Conservation (phyloP, 2,888 invertebrate genomes). For the Platynereis dumerilii region DNA sequence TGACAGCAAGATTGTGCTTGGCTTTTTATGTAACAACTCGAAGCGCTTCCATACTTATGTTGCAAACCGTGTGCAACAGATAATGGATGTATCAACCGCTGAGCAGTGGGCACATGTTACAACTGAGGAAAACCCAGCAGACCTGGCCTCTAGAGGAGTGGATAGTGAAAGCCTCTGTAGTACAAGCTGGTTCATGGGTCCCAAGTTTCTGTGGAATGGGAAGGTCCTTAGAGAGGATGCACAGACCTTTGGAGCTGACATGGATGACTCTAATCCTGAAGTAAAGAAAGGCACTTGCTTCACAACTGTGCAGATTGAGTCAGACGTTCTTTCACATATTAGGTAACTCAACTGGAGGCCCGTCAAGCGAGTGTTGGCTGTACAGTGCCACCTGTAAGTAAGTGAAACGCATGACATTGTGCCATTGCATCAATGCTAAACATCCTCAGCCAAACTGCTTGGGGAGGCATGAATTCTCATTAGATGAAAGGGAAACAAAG, state of each 20-base stretch:
- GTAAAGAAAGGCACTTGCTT: slow-evolving; percentile 9
- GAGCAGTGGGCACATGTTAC: slow-evolving; percentile 43
- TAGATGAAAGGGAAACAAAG: no score
- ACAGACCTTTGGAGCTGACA: no score
- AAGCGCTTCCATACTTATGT: slow-evolving; percentile 44
- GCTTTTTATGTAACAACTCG: slow-evolving; percentile 33
- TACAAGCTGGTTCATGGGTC: slow-evolving; percentile 27
- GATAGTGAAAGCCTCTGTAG: slow-evolving; percentile 24
- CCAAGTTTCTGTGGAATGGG: slow-evolving; percentile 28
- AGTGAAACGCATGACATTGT: no score
- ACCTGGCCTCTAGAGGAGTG: slow-evolving; percentile 42
- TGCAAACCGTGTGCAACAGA: slow-evolving; percentile 42
- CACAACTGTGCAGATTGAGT: not conserved
- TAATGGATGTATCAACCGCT: slow-evolving; percentile 30
- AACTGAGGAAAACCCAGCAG: slow-evolving; percentile 49
- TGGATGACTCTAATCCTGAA: slow-evolving; percentile 22
- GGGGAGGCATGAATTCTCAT: no score
- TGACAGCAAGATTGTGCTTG: slow-evolving; percentile 28
- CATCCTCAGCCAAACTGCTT: no score
- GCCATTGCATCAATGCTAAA: no score
- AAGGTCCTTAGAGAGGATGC: not conserved
- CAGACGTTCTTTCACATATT: no score
- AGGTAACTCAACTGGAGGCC: no score
- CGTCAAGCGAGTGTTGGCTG: no score
- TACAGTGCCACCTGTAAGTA: no score